phyloP scores from a whole-genome alignment of 2,797 vertebrate genomes.

The Macropus fuliginosus region DNA sequence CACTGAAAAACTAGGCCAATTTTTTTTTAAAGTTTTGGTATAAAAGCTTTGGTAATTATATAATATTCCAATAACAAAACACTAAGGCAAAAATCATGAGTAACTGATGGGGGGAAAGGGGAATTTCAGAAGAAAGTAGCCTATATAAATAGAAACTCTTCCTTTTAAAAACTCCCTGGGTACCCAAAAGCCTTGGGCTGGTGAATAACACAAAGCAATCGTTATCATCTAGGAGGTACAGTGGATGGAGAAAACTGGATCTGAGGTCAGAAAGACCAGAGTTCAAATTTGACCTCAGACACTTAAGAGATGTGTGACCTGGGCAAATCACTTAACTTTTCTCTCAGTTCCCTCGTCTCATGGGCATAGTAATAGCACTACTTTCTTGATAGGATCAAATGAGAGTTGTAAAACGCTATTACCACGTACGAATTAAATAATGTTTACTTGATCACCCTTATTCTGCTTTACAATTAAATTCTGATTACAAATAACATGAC shows the following conservation, averaged over 20 bases:
- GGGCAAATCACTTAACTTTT: not conserved
- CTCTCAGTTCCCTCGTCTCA: not conserved
- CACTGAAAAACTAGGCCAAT: conserved; percentile 26
- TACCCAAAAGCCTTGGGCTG: not conserved
- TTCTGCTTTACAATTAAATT: too few relatives aligned
- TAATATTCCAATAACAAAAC: conserved; percentile 47
- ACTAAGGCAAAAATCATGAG: conserved; percentile 27
- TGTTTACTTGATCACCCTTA: conserved; percentile 29
- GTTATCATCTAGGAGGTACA: not conserved
- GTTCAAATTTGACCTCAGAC: not conserved
- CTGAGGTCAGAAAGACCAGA: not conserved
- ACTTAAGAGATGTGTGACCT: not conserved
- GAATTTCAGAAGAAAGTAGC: conserved; percentile 24
- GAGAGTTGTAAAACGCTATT: not conserved
- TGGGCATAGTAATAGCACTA: not conserved
- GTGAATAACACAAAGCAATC: not conserved
- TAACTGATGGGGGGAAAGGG: conserved; percentile 8
- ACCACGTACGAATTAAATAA: conserved; percentile 59
- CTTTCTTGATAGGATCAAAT: not conserved
- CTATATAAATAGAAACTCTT: conserved; percentile 60
- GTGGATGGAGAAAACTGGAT: not conserved
- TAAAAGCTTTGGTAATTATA: conserved; percentile 48
- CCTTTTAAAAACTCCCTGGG: conserved; percentile 42
- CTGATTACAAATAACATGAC: conserved; percentile 61
- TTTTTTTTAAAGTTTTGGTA: conserved; percentile 58